Evolutionary conservation across 2,797 vertebrate genomes (phyloP).

Genomic region (Dendrocincla tyrannina): DNA sequence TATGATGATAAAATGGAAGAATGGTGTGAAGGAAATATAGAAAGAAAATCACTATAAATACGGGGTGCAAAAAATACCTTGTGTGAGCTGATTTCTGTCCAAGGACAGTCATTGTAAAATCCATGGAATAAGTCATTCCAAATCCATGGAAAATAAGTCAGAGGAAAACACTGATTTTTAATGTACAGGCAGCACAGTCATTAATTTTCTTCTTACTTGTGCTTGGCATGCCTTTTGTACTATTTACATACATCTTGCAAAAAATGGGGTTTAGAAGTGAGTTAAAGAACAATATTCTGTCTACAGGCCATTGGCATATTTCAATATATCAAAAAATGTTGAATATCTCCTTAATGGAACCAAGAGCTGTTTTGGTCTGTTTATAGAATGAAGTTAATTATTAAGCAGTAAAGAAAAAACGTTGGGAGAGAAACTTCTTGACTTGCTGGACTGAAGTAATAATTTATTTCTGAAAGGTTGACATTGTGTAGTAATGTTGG

Average conservation of each 20-base stretch:
- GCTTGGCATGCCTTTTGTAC: neutral
- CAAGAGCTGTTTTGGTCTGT: neutral
- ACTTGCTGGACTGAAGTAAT: neutral
- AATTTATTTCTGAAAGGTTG: neutral
- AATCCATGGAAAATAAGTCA: neutral
- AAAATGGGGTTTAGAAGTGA: neutral
- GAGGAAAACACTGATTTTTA: neutral
- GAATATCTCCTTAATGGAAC: neutral
- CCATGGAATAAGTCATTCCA: neutral
- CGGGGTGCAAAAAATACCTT: neutral
- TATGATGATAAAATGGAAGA: neutral
- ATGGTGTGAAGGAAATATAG: neutral
- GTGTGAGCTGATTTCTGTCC: neutral
- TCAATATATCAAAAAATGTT: neutral
- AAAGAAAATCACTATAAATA: neutral
- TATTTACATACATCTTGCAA: neutral
- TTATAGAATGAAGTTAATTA: neutral
- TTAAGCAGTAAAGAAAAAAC: neutral
- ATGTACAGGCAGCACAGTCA: neutral
- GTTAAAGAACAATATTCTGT: neutral
- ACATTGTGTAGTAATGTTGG: accelerated
- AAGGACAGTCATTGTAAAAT: neutral
- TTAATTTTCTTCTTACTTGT: neutral
- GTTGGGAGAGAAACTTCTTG: neutral
- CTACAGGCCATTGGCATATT: neutral